Evolutionary conservation across 2,888 invertebrate genomes (phyloP).

Genomic region (Isoperla grammatica): DNA sequence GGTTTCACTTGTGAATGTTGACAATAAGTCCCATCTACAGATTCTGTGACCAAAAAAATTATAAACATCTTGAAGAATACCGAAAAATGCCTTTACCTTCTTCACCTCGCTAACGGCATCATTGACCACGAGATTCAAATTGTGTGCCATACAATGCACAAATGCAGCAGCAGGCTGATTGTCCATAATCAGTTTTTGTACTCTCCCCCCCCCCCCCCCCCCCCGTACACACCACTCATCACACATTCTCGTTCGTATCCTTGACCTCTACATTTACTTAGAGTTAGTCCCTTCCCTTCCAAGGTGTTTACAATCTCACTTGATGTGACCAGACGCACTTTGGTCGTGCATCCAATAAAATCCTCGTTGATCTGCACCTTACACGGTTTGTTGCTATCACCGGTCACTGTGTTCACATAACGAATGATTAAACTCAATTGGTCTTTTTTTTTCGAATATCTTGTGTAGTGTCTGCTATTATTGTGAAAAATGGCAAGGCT

Average conservation of each 20-base stretch:
- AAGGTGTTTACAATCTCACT: not conserved
- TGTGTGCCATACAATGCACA: slow-evolving; percentile 25
- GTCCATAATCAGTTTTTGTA: slow-evolving; percentile 35
- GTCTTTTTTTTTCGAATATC: slow-evolving; percentile 15
- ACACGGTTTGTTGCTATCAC: not conserved
- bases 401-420: not conserved
- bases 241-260: slow-evolving; percentile 38
- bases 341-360: slow-evolving; percentile 1
- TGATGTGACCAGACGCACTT: not conserved
- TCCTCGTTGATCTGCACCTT: not conserved
- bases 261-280: slow-evolving; percentile 23
- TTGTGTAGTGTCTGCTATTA: slow-evolving; percentile 12
- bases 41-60: slow-evolving; percentile 22
- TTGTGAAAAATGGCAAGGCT: slow-evolving; percentile 6
- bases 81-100: slow-evolving; percentile 17
- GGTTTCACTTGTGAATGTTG: slow-evolving; percentile 21
- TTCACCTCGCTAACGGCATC: slow-evolving; percentile 9
- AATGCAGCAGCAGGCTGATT: slow-evolving; percentile 29
- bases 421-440: not conserved
- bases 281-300: not conserved
- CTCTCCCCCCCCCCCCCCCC: too few species aligned
- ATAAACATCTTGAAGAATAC: slow-evolving; percentile 17
- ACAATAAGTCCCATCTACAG: slow-evolving; percentile 22
- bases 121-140: slow-evolving; percentile 23
- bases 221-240: slow-evolving; percentile 36